Base-by-base conservation (phyloP, 2,797 vertebrate species). In the Mormyrops boulengeri region DNA sequence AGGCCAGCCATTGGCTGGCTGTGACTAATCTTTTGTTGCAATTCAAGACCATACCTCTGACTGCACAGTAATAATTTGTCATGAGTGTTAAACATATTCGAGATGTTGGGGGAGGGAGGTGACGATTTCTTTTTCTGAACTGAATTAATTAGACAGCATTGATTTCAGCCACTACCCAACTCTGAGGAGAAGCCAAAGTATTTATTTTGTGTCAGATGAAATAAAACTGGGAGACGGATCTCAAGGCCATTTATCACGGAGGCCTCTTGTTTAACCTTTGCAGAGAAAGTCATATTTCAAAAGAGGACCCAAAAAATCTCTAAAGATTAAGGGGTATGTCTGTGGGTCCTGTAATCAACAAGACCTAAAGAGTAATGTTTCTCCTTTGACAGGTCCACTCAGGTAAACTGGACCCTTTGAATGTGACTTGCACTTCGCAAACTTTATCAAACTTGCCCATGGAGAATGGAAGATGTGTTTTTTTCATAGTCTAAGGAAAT, bases 311-410 rank as follows among this genome's bases (percentile, higher is more conserved):
- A 91, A 92, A 92, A 89, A 87, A 82, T 38, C 1, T 8, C 34
- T 26, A 53, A 80, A 89, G 85, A 87, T 50, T 88, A 80, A 88
- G 44, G 88, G 30, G 57, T 41, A 22, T 88, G 19, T 85, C 60
- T 30, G 80, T 91, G 92, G 91, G 93, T 90, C 91, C 92, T 94
- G 94, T 94, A 95, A 95, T 94, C 94, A 92, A 91, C 94, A 94
- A 93, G 95, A 94, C 94, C 93, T 94, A 95, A 95, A 95, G 93
- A 94, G 94, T 93, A 93, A 94, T 94, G 95, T 94, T 94, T 96
- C 95, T 94, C 90, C 94, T 88, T 90, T 95, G 95, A 96, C 94
- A 95, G 94, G 94, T 95, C 94, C 94, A 95, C 93, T 89, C 80
- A 89, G 88, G 80, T 62, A 80, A 55, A 55, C 38, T 50, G 47